Base-by-base conservation (phyloP, 2,797 vertebrate genomes). In the Petrocephalus schoutedeni region DNA sequence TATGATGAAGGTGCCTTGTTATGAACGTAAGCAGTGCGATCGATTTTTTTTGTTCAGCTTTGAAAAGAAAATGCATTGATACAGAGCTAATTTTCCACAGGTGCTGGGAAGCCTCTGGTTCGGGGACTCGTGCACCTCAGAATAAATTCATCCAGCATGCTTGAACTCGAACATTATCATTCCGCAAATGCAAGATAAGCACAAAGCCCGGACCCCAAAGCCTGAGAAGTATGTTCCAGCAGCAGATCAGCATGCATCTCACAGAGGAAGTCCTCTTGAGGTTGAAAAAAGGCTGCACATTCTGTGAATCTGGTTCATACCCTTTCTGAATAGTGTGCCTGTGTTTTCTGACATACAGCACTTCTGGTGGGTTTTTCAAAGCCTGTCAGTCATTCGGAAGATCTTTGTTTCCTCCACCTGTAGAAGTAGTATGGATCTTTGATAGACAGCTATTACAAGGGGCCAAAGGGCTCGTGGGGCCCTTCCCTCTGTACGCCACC, bases 321-420 rank as follows among this genome's bases (percentile, higher is more conserved):
- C 28, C 80, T 6, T 41, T 16, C 87, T 53, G n/a, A 0, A 53
- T 36, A 1, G 51, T 45, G 45, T 32, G 10, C 8, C 54, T 61
- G 32, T 49, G 56, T 51, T 14, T 67, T 83, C n/a, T 21, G 1
- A n/a, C 32, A n/a, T 61, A n/a, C 71, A 9, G 41, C 54, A 14
- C 58, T 58, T 83, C 57, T 6, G 7, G 56, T 59, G 74, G 54
- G 54, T 59, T 59, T n/a, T 45, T 53, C 56, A 84, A 71, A 41
- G 57, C 80, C 45, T 0, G 23, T 16, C 91, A 93, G 91, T 93
- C 93, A 94, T 93, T 94, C 93, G 16, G 92, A 93, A 91, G 91
- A 87, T 88, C 88, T 87, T 85, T 92, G 90, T 32, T 28, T 57
- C 12, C 91, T 91, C 92, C 93, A 94, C 92, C 92, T 94, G 93